Evolutionary conservation across 2,797 vertebrate species (phyloP), one percentile per base, ranked within the genome.

Genomic region (Onychomys leucogaster): DNA sequence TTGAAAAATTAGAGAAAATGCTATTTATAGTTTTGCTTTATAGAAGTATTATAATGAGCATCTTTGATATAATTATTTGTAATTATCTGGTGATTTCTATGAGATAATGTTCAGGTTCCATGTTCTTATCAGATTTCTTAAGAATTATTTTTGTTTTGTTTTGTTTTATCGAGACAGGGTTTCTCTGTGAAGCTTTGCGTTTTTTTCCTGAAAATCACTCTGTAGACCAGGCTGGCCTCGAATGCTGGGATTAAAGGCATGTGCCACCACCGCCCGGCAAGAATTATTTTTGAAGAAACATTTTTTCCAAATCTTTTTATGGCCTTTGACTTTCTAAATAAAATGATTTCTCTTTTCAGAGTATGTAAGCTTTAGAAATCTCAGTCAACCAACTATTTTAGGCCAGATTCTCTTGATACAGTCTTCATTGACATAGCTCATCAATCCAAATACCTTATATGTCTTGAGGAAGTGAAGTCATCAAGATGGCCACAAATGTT

Each of bases 351-450:
- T 92, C 29, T 94, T 94, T 95, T 77, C 61, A 95, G 46, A 87
- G 32, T 93, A 46, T 37, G 17, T 83, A 87, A 90, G 3, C n/a
- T 52, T 81, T 89, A 87, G 46, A 92, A 89, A 90, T 94, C 92
- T 86, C 86, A 29, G 46, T 94, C 43, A 73, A 91, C 41, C 61
- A 34, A n/a, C 80, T 95, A 34, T 89, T 94, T 91, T 77, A 89
- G 41, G 52, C 32, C 13, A 61, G 17, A 57, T 94, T 91, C n/a
- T 93, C 55, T 93, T 95, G 9, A 37, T 75, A 29, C 67, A 37
- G 61, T 78, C 63, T 57, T 92, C 69, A 87, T 67, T 65, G 77
- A 73, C 37, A 69, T 81, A 73, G 49, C 19, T 77, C 78, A 63
- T 43, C 76, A 73, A 87, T 49, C 29, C 9, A 85, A 76, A 16